Evolutionary conservation across 1,140 invertebrate species (phyloP).

Genomic region (Akabosia matsudoensis): DNA sequence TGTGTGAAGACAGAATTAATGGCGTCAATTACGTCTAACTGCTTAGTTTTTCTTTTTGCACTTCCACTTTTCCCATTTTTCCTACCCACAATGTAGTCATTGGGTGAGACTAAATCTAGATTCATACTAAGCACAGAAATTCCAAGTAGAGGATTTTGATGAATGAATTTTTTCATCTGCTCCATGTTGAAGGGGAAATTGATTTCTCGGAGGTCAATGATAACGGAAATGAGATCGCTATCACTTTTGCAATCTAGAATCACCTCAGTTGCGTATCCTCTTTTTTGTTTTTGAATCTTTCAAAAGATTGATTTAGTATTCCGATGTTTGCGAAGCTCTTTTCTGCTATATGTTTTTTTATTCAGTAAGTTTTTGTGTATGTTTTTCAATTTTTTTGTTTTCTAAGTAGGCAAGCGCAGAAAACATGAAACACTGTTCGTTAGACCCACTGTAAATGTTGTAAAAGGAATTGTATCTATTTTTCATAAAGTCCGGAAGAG

Average conservation of each 20-base stretch:
- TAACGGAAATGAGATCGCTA: not conserved
- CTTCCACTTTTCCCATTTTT: not conserved
- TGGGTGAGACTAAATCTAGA: not conserved
- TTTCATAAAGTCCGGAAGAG: not conserved
- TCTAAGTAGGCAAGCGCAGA: not conserved
- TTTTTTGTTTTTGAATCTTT: not conserved
- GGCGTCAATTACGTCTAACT: not conserved
- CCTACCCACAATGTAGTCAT: not conserved
- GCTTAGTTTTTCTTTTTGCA: not conserved
- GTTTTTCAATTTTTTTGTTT: not conserved
- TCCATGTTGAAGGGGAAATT: not conserved
- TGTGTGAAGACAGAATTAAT: not conserved
- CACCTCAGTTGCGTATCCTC: not conserved
- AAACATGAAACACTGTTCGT: not conserved
- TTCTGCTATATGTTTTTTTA: too few species aligned
- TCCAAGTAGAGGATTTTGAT: not conserved
- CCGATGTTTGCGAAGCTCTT: not conserved
- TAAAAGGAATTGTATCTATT: not conserved
- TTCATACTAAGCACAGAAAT: not conserved
- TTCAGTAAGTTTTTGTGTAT: not conserved
- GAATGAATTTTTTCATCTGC: not conserved
- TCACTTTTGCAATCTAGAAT: not conserved
- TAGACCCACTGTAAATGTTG: not conserved
- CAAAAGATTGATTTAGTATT: not conserved
- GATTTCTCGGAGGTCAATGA: not conserved